Percentiles rank a stretch among this genome's conserved stretches.
Evolutionary conservation across 2,113 vertebrate genomes (phyloP).

Genomic region (Ardeotis arabs): DNA sequence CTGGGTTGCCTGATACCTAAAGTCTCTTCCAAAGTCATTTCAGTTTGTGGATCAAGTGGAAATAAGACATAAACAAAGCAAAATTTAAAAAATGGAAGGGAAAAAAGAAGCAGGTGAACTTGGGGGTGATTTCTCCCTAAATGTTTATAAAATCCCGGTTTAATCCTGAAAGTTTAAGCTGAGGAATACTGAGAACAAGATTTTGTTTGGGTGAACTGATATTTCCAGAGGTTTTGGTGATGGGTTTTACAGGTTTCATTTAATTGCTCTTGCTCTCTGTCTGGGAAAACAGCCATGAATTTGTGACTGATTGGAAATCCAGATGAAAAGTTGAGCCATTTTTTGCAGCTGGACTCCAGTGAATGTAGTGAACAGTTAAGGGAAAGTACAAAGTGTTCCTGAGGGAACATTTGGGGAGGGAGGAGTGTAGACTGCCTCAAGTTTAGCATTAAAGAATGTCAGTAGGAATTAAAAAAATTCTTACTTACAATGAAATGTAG

Average conservation of each 20-base stretch:
- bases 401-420: background rate
- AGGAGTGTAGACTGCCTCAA: background rate
- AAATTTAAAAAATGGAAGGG: background rate
- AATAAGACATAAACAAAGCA: background rate
- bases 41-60: background rate
- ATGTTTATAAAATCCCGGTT: background rate
- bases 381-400: conserved; percentile 31
- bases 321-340: background rate
- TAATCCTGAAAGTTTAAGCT: background rate
- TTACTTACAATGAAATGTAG: background rate
- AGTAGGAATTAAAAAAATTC: background rate
- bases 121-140: background rate
- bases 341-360: conserved; percentile 14
- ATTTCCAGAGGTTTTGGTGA: conserved; percentile 28
- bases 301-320: conserved; percentile 25
- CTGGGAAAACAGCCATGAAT: conserved; percentile 42
- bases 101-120: background rate
- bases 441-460: background rate
- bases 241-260: conserved; percentile 10
- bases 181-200: background rate
- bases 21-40: background rate
- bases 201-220: background rate
- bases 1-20: background rate
- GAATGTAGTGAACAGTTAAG: background rate
- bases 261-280: background rate